Evolutionary conservation across 2,888 invertebrate genomes (phyloP).

Genomic region (Rhaphigaster nebulosa): DNA sequence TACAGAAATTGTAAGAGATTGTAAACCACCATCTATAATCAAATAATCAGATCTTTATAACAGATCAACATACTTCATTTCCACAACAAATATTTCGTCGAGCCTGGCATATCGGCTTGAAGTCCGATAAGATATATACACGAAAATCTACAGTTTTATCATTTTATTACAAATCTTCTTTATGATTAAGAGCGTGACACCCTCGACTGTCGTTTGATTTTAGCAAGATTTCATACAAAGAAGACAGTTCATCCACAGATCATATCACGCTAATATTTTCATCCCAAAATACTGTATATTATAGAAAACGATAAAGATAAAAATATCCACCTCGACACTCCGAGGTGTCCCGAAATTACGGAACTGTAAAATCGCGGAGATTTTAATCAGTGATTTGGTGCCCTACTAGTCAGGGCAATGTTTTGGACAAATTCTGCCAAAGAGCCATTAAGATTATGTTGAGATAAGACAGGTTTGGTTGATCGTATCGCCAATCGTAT

Average conservation of each 20-base stretch:
- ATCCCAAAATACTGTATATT: background rate
- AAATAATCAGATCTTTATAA: background rate
- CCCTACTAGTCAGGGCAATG: background rate
- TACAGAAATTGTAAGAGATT: background rate
- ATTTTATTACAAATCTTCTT: background rate
- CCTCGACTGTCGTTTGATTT: background rate
- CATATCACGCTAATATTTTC: background rate
- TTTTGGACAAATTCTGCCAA: constrained; percentile 29
- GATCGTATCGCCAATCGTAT: background rate
- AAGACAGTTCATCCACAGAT: background rate
- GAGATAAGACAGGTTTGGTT: background rate
- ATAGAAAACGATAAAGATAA: background rate
- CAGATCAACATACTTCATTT: background rate
- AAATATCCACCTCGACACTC: background rate
- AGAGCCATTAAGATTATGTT: background rate
- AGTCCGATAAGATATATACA: background rate
- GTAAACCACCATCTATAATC: background rate
- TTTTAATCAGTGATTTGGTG: constrained; percentile 15
- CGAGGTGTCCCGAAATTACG: background rate
- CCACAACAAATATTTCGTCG: background rate
- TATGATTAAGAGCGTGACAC: background rate
- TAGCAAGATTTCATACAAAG: background rate
- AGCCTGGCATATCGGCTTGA: background rate
- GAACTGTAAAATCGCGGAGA: background rate
- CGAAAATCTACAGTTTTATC: background rate